Evolutionary conservation across 2,113 vertebrate species (phyloP).

Genomic region (Heptranchias perlo): DNA sequence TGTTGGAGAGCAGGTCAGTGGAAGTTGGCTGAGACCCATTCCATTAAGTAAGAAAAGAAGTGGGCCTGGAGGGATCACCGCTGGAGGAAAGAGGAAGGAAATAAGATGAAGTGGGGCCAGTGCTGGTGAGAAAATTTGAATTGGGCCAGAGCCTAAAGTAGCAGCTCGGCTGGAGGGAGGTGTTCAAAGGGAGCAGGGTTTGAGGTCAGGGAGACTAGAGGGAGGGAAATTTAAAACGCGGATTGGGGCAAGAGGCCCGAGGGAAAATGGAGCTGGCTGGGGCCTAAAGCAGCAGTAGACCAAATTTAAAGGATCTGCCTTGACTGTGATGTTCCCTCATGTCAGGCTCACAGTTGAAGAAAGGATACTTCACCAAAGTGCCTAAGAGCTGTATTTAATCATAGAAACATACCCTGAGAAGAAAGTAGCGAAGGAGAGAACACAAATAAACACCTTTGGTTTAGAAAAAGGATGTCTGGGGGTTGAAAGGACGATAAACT

Average conservation of each 20-base stretch:
- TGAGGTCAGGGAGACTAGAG: background rate
- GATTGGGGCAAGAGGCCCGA: background rate
- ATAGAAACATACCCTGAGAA: background rate
- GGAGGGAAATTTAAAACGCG: background rate
- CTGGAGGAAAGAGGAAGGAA: background rate
- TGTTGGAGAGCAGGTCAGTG: background rate
- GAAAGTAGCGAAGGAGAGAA: background rate
- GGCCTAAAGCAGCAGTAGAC: background rate
- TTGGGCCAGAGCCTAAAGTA: background rate
- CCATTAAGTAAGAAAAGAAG: background rate
- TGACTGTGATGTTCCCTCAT: background rate
- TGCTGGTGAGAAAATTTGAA: background rate
- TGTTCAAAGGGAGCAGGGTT: background rate
- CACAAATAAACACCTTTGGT: background rate
- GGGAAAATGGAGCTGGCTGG: background rate
- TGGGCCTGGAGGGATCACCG: background rate
- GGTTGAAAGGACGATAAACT: background rate
- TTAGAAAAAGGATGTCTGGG: background rate
- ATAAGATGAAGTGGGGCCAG: background rate
- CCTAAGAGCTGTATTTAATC: background rate
- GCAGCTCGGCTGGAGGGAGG: background rate
- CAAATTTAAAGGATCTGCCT: background rate
- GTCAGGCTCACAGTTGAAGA: background rate
- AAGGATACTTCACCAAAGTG: too few species aligned
- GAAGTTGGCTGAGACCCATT: background rate